These are phyloP conservation scores for Dolichopus griseipennis DNA, from an alignment of 2,888 invertebrate species.

Conservation along the genomic window DNA sequence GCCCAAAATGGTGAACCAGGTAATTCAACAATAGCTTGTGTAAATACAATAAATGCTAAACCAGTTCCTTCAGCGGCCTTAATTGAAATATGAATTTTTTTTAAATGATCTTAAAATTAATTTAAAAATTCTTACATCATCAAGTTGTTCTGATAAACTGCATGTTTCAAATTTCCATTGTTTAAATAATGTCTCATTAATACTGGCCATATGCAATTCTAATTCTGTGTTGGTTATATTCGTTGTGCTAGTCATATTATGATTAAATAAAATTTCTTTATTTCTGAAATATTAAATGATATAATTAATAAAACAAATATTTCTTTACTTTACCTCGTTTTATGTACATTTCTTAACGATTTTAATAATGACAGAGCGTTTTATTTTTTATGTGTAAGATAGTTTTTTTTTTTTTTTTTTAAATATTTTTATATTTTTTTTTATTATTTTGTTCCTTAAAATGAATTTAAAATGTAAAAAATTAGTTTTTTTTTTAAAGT, in stretches of 20 bases:
- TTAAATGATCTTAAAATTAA: constrained; percentile 18
- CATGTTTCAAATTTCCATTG: constrained; percentile 53
- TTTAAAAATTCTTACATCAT: constrained; percentile 50
- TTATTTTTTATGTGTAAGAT: background rate
- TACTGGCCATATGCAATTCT: constrained; percentile 41
- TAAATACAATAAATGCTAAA: constrained; percentile 93
- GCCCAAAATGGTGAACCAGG: constrained; percentile 95
- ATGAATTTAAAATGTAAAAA: background rate
- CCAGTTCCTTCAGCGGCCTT: constrained; percentile 95
- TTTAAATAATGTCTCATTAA: constrained; percentile 35
- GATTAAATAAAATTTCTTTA: constrained; percentile 40
- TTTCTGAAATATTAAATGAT: constrained; percentile 41
- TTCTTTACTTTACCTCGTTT: constrained; percentile 1
- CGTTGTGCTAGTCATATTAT: constrained; percentile 32
- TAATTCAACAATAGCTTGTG: constrained; percentile 88
- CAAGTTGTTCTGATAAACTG: constrained; percentile 62
- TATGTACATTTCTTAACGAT: background rate
- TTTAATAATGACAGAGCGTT: constrained; percentile 1
- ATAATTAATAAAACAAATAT: background rate
- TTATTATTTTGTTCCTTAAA: background rate
- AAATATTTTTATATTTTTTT: no score
- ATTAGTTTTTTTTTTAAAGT: background rate
- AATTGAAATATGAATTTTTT: constrained; percentile 8
- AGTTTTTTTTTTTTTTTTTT: no score
- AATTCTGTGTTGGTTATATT: constrained; percentile 53